Conservation (phyloP, 1,140 invertebrate species). For the Drosophila mojavensis region DNA sequence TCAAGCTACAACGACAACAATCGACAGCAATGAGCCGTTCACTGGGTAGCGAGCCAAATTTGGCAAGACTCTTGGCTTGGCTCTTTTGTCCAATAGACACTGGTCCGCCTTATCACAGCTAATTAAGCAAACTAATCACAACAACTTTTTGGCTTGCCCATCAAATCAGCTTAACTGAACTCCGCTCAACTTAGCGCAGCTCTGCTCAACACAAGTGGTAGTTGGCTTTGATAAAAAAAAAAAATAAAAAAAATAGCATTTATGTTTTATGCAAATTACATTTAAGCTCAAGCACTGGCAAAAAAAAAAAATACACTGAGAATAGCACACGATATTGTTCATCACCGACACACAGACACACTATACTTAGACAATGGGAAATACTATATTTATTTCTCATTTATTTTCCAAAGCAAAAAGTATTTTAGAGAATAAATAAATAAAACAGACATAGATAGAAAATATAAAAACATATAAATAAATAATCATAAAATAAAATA, state of each 20-base stretch:
- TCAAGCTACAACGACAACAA: constrained; percentile 17
- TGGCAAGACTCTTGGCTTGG: constrained; percentile 9
- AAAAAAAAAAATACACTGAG: constrained; percentile 46
- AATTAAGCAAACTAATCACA: constrained; percentile 71
- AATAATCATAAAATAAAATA: too few relatives aligned
- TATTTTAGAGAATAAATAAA: too few relatives aligned
- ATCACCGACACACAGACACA: constrained; percentile 5
- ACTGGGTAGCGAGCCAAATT: constrained; percentile 17
- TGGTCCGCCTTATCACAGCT: constrained; percentile 53
- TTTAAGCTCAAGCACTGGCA: constrained; percentile 66
- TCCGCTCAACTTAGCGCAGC: constrained; percentile 16
- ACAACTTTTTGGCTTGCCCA: constrained; percentile 41
- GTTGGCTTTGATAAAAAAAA: constrained; percentile 67
- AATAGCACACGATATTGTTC: constrained; percentile 7
- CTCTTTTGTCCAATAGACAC: constrained; percentile 24
- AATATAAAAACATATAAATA: too few relatives aligned
- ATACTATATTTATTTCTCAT: not conserved
- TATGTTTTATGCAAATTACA: constrained; percentile 76
- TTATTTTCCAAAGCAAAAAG: not conserved
- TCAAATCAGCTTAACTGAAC: constrained; percentile 25
- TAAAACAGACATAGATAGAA: too few relatives aligned
- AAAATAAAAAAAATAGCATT: constrained; percentile 44
- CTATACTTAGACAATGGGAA: not conserved
- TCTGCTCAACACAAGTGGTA: constrained; percentile 38
- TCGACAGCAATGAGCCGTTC: not conserved